Evolutionary conservation across 1,140 invertebrate species (phyloP).

Genomic region (Musca domestica): DNA sequence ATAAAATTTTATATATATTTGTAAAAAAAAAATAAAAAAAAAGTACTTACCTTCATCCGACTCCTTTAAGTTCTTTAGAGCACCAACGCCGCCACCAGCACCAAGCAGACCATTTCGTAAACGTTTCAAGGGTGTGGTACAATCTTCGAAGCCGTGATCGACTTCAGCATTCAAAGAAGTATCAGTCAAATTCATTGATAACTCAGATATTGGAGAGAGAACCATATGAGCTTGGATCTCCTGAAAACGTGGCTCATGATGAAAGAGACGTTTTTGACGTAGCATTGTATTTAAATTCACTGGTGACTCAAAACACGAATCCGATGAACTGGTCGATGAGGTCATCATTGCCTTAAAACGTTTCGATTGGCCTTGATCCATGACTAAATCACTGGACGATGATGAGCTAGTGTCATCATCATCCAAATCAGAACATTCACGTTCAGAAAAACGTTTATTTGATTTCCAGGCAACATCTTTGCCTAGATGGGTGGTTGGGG

Average conservation of each 20-base stretch:
- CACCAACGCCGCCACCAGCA: neutral
- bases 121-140: constrained; percentile 11
- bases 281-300: constrained; percentile 3
- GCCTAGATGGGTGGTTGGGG: too few relatives aligned
- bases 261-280: constrained; percentile 6
- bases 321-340: neutral
- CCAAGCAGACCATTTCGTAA: neutral
- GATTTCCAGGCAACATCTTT: constrained; percentile 11
- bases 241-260: constrained; percentile 1
- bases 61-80: neutral
- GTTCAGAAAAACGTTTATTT: constrained; percentile 7
- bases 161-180: neutral
- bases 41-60: neutral
- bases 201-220: constrained; percentile 10
- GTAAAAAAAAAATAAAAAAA: neutral
- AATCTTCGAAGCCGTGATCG: constrained; percentile 2
- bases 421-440: neutral
- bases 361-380: neutral
- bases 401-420: neutral
- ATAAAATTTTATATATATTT: too few relatives aligned
- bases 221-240: neutral
- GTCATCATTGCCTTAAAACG: neutral
- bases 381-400: neutral
- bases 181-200: constrained; percentile 12
- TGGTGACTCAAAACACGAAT: constrained; percentile 12